phyloP scores from a whole-genome alignment of 2,113 vertebrate genomes.

The Anguilla rostrata region DNA sequence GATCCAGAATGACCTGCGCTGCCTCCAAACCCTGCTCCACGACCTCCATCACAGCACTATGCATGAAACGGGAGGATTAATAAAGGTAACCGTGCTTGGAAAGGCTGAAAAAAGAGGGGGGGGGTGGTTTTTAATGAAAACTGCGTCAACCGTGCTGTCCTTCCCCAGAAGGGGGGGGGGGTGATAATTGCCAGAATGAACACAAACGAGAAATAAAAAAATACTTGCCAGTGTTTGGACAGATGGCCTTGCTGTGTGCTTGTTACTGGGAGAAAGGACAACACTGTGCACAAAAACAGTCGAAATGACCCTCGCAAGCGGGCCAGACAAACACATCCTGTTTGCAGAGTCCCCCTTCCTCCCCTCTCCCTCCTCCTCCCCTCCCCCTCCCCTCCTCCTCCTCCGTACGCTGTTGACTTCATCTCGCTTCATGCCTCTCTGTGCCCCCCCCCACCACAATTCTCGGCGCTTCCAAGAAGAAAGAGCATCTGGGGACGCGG shows the following conservation, averaged over 20 bases:
- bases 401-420: neutral
- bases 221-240: constrained; percentile 59
- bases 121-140: neutral
- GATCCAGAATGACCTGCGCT: no score
- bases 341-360: constrained; percentile 67
- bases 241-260: constrained; percentile 67
- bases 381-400: no score
- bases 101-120: no score
- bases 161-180: neutral
- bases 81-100: no score
- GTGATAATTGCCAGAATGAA: constrained; percentile 46
- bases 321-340: constrained; percentile 53
- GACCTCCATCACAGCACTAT: no score
- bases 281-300: constrained; percentile 64
- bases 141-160: neutral
- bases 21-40: no score
- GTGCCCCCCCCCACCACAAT: neutral
- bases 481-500: neutral
- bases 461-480: neutral
- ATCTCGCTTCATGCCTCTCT: neutral
- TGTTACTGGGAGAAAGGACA: constrained; percentile 67
- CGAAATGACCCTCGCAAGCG: neutral
- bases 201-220: neutral
- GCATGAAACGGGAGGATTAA: no score
- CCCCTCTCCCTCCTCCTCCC: constrained; percentile 31